Evolutionary conservation across 2,888 invertebrate species (phyloP), one percentile per base, ranked within the genome.

Genomic region (Nemapogon koenigi): DNA sequence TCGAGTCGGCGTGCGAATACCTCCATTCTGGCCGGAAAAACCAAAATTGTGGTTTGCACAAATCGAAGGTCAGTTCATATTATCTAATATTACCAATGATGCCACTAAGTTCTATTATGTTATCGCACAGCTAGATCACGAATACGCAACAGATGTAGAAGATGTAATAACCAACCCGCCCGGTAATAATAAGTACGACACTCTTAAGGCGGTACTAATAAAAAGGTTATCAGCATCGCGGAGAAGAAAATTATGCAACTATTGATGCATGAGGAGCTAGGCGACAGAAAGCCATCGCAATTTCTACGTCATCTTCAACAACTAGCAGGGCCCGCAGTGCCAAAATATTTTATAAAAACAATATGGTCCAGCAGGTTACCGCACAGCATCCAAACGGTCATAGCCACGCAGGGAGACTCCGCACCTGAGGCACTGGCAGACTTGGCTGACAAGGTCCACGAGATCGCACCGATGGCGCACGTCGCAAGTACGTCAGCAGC

Each of bases 321-420:
- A 10, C 22, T 40, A 4, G 40, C 40, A 2, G 40, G 40, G 16
- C 25, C 36, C 10, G 3, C 8, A 2, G 30, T 40, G 2, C 40
- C 40, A 7, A 36, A 40, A 7, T 30, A 35, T 15, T 19, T 40
- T 30, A 10, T 40, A 2, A 15, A 16, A 13, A 35, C 40, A 2
- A 44, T 46, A 4, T 46, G 46, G 43, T 26, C 35, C 1, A 41
- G 44, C 19, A 36, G 46, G 0, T 33, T 48, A 7, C 44, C 46
- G n/a, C 37, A 15, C 15, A 38, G 15, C 30, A 29, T 35, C 33
- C 17, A 16, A 15, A 7, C n/a, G 11, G 10, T 32, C 22, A 22
- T 33, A 2, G 8, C 22, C 14, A 22, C 16, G 13, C 25, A 35
- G 14, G 8, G 11, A 2, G 15, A 26, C 4, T 7, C 27, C 3